Conservation (phyloP, 1,140 invertebrate genomes). For the Solen grandis region DNA sequence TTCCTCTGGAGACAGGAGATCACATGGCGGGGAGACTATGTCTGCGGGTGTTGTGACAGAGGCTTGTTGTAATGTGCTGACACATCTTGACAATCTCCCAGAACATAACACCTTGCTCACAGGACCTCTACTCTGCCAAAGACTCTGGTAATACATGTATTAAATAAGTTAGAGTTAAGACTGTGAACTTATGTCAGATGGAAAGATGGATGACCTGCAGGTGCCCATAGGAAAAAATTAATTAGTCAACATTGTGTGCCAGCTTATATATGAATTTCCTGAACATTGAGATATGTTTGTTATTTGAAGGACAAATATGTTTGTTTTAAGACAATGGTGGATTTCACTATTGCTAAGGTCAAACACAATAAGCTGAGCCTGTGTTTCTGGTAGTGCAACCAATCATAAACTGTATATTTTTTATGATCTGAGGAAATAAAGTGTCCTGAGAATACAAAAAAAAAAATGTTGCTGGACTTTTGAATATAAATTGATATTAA, state of each 20-base stretch:
- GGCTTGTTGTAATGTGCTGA: background rate
- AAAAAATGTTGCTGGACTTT: too few relatives aligned
- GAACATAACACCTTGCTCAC: background rate
- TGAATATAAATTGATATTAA: too few relatives aligned
- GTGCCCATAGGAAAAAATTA: background rate
- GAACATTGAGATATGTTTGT: too few relatives aligned
- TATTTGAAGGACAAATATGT: too few relatives aligned
- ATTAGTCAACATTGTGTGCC: background rate
- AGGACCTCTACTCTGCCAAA: background rate
- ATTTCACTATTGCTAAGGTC: too few relatives aligned
- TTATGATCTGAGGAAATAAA: too few relatives aligned
- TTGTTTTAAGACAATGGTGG: too few relatives aligned
- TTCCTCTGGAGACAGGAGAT: slow-evolving; percentile 72
- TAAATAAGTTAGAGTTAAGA: background rate
- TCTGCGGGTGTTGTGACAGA: background rate
- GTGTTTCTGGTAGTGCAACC: too few relatives aligned
- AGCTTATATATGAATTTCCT: background rate
- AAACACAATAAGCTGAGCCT: too few relatives aligned
- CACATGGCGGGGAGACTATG: slow-evolving; percentile 58
- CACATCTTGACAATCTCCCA: background rate
- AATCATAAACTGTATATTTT: too few relatives aligned
- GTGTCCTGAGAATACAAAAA: too few relatives aligned
- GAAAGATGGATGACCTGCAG: background rate
- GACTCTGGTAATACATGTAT: background rate
- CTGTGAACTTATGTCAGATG: background rate